Evolutionary conservation across 35 echinoderm and acorn worm genomes (phyloP).

Genomic region (Diadema setosum): DNA sequence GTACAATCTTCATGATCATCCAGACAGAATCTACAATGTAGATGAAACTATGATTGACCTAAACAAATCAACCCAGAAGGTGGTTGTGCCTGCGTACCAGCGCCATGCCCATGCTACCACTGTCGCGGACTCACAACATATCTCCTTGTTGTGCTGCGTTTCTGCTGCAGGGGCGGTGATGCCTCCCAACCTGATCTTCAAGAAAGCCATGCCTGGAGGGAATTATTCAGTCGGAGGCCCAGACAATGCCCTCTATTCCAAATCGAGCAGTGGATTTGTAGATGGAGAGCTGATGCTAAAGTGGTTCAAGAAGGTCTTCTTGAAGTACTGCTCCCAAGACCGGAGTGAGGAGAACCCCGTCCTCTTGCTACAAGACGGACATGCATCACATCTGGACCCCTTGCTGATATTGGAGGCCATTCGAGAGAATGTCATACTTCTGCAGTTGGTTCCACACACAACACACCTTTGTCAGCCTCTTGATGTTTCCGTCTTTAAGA

Average conservation of each 20-base stretch:
- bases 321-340: conserved; percentile 2
- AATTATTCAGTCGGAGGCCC: neutral
- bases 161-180: conserved; percentile 19
- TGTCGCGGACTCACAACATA: neutral
- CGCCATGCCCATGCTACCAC: neutral
- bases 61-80: conserved; percentile 37
- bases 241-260: neutral
- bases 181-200: conserved; percentile 8
- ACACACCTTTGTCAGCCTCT: conserved; percentile 17
- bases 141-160: conserved; percentile 16
- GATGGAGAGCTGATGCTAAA: neutral
- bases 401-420: neutral
- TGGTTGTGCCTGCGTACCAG: neutral
- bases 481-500: conserved; percentile 26
- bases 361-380: neutral
- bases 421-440: neutral
- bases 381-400: neutral
- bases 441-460: conserved; percentile 3
- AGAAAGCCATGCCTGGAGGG: conserved; percentile 10
- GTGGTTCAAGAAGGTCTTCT: neutral
- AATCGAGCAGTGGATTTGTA: neutral
- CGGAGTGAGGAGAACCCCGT: conserved; percentile 13
- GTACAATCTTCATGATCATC: neutral
- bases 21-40: conserved; percentile 18
- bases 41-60: conserved; percentile 37